Percentiles rank a stretch among this genome's conserved stretches.
Evolutionary conservation across 2,797 vertebrate species (phyloP).

Genomic region (Sebastes iracundus): DNA sequence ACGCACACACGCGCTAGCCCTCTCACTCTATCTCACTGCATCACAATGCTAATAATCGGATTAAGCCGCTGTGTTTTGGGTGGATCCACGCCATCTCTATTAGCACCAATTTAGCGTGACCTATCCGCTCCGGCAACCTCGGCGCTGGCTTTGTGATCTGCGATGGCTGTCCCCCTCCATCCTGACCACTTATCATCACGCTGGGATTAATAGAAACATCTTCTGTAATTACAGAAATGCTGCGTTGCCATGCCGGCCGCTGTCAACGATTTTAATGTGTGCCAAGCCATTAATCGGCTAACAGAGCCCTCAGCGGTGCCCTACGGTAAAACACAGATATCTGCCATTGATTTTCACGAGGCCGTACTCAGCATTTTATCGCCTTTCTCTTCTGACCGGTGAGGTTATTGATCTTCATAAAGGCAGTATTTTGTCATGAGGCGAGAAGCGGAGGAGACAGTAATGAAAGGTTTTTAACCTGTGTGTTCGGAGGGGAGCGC

Average conservation of each 20-base stretch:
- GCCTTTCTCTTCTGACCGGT: conserved; percentile 55
- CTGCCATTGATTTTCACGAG: conserved; percentile 76
- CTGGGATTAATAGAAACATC: conserved; percentile 79
- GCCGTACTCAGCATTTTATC: conserved; percentile 73
- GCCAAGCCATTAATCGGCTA: conserved; percentile 75
- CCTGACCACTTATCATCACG: conserved; percentile 69
- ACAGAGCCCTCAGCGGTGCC: conserved; percentile 58
- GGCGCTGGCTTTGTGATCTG: conserved; percentile 57
- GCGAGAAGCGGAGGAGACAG: conserved; percentile 67
- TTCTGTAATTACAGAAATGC: conserved; percentile 74
- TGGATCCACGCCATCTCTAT: conserved; percentile 57
- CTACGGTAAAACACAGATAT: conserved; percentile 77
- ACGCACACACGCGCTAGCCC: background rate
- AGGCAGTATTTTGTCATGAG: conserved; percentile 75
- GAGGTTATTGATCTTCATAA: conserved; percentile 81
- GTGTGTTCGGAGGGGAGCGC: conserved; percentile 37
- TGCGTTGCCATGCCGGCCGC: conserved; percentile 41
- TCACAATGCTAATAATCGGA: conserved; percentile 68
- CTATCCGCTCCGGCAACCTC: conserved; percentile 57
- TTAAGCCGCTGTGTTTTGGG: conserved; percentile 65
- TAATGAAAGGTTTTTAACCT: conserved; percentile 82
- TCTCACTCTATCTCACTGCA: conserved; percentile 29
- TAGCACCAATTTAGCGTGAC: conserved; percentile 74
- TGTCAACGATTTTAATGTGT: conserved; percentile 76
- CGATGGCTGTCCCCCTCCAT: conserved; percentile 21